These are phyloP conservation scores for Drosophila pseudotalamancana DNA, from an alignment of 2,888 invertebrate genomes.

Conservation along the genomic window DNA sequence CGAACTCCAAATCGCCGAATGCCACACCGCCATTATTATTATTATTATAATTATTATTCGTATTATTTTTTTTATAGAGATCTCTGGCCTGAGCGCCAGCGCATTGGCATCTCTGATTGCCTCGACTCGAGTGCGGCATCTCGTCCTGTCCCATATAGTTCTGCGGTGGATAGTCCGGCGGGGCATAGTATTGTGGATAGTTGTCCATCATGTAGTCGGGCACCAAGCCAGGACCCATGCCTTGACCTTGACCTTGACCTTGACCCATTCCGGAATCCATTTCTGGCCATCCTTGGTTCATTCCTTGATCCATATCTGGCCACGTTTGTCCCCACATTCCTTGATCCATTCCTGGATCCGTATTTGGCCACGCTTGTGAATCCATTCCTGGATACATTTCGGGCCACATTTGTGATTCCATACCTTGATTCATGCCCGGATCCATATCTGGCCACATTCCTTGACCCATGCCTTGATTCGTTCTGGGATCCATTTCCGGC, in stretches of 20 bases:
- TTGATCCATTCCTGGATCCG: not conserved
- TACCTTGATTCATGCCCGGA: not conserved
- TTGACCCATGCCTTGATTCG: not conserved
- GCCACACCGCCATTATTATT: not conserved
- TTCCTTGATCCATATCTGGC: not conserved
- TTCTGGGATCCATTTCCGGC: not conserved
- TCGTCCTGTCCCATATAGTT: too few relatives aligned
- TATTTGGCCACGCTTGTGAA: not conserved
- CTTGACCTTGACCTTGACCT: too few relatives aligned
- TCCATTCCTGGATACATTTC: not conserved
- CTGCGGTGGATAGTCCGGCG: too few relatives aligned
- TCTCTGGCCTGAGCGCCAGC: not conserved
- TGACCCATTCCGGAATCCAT: too few relatives aligned
- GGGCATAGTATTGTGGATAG: too few relatives aligned
- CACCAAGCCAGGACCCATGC: too few relatives aligned
- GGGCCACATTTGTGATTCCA: not conserved
- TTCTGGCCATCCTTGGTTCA: not conserved
- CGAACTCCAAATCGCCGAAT: slow-evolving; percentile 1
- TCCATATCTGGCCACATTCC: not conserved
- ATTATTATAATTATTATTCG: too few relatives aligned
- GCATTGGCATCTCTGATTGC: not conserved
- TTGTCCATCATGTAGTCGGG: too few relatives aligned
- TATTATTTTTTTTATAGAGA: rapidly evolving
- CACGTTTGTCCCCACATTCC: not conserved
- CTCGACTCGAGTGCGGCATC: not conserved